Evolutionary conservation across 2,888 invertebrate species (phyloP).

Genomic region (Noctua janthina): DNA sequence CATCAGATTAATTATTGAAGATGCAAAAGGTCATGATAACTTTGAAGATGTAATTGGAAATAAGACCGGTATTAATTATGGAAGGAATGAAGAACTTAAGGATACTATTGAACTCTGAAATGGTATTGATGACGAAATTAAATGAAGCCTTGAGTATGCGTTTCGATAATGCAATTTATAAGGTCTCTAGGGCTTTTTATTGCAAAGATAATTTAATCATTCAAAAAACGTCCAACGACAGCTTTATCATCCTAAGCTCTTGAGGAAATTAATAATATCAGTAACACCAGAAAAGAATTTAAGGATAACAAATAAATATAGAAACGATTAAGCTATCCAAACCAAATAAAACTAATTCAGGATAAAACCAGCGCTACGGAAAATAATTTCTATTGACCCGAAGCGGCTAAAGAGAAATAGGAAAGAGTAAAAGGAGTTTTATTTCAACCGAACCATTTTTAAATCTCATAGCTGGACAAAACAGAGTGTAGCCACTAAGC

Average conservation of each 20-base stretch:
- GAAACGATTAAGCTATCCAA: conserved; percentile 14
- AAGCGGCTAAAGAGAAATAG: conserved; percentile 34
- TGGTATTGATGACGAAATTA: conserved; percentile 12
- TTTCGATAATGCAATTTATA: not conserved
- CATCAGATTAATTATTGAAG: conserved; percentile 37
- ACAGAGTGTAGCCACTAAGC: conserved; percentile 42
- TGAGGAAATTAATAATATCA: not conserved
- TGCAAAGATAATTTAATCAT: not conserved
- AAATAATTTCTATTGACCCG: conserved; percentile 43
- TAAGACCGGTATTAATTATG: conserved; percentile 22
- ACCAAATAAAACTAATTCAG: conserved; percentile 34
- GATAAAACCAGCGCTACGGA: conserved; percentile 12
- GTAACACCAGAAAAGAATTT: not conserved
- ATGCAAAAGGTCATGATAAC: conserved; percentile 39
- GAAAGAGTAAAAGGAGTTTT: conserved; percentile 40
- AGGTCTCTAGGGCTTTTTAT: no score
- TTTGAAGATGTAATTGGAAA: conserved; percentile 37
- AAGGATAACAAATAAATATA: conserved; percentile 11
- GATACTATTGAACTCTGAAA: conserved; percentile 20
- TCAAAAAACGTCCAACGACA: not conserved
- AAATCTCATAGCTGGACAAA: conserved; percentile 43
- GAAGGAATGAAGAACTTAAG: conserved; percentile 23
- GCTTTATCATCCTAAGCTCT: not conserved
- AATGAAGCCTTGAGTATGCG: not conserved
- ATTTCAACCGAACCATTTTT: conserved; percentile 41